Evolutionary conservation across 2,797 vertebrate species (phyloP).

Genomic region (Mareca strepera): DNA sequence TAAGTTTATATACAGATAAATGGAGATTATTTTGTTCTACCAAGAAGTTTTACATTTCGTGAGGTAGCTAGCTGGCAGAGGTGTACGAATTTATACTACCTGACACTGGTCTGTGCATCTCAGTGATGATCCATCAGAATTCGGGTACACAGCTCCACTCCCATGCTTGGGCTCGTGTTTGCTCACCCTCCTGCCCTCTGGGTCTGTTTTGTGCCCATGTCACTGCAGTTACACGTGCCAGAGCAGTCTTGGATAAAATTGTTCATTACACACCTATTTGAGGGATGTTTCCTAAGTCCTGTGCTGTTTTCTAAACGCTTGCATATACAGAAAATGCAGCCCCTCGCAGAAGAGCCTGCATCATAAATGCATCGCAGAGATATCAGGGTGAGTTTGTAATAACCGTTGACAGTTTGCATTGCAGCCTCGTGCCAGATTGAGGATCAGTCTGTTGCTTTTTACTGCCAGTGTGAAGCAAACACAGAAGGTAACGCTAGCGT

Average conservation of each 20-base stretch:
- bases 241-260: background rate
- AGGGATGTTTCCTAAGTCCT: background rate
- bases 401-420: background rate
- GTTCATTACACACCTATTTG: fast-evolving
- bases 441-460: background rate
- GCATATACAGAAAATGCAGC: background rate
- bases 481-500: background rate
- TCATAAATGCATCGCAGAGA: background rate
- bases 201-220: background rate
- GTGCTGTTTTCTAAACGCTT: background rate
- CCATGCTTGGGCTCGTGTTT: background rate
- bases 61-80: background rate
- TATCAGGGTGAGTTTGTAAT: background rate
- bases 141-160: fast-evolving
- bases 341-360: background rate
- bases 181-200: background rate
- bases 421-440: background rate
- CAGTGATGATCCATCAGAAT: background rate
- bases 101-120: background rate
- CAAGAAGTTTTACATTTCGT: background rate
- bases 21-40: background rate
- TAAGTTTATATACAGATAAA: background rate
- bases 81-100: background rate
- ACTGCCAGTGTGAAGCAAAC: background rate
- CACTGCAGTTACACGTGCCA: fast-evolving